Evolutionary conservation across 2,113 vertebrate genomes (phyloP).

Genomic region (Sardina pilchardus): DNA sequence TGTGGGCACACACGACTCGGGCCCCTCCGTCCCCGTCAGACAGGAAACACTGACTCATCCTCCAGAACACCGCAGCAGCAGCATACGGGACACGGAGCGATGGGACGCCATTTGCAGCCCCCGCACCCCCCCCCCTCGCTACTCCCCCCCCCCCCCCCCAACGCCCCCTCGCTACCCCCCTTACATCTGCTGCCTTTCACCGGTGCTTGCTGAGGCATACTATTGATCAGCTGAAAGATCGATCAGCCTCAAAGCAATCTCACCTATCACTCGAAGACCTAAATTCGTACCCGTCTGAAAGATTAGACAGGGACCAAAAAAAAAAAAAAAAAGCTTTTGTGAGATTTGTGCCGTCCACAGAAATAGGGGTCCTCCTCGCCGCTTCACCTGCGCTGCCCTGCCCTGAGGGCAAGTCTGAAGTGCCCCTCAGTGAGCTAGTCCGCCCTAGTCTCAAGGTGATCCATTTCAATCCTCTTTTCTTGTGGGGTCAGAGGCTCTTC

Average conservation of each 20-base stretch:
- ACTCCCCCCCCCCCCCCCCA: too few species aligned
- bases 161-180: background rate
- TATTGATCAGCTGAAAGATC: background rate
- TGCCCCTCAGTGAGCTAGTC: background rate
- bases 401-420: background rate
- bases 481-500: background rate
- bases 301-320: background rate
- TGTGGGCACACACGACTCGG: background rate
- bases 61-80: background rate
- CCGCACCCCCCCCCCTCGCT: background rate
- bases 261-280: background rate
- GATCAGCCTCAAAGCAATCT: background rate
- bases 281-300: background rate
- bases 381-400: background rate
- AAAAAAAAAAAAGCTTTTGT: background rate
- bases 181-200: background rate
- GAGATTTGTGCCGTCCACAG: background rate
- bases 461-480: background rate
- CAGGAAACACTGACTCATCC: background rate
- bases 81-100: background rate
- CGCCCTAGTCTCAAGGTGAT: background rate
- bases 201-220: background rate
- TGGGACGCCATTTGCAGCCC: background rate
- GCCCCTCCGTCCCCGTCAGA: background rate
- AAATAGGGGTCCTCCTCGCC: background rate